Base-by-base conservation (phyloP, 2,888 invertebrate species). In the Chrysolina haemoptera region DNA sequence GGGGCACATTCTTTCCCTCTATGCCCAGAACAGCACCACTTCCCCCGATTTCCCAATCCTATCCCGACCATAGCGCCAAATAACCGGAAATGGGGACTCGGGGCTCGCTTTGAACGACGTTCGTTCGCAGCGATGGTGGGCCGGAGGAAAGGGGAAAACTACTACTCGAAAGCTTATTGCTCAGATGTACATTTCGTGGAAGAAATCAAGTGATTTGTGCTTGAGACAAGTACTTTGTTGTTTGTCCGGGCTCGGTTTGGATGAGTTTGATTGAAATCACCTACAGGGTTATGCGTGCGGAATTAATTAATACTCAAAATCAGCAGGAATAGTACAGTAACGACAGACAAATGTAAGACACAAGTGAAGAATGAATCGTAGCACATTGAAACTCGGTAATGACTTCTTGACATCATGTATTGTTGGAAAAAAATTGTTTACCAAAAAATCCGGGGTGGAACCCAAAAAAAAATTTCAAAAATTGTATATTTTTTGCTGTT, bases 171-270 rank as follows among this genome's bases (percentile, higher is more conserved):
- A 53, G 18, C 67, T 53, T 70, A 50, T 64, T 63, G 70, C 70
- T 70, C 70, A 20, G 64, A 63, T 70, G 63, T 53, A 50, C 50
- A 53, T 70, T 70, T 63, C 53, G 64, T 53, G 70, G 41, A 70
- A 64, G 70, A 64, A 70, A 70, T 70, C 50, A 70, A 70, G 53
- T 53, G 70, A 70, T 63, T 41, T 48, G 22, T 63, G 70, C 63
- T 70, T 41, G 50, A 67, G 67, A 67, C 67, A 67, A 67, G 67
- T 67, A 67, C 67, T 67, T 67, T 40, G 67, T 67, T 67, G 67
- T 66, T 66, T 27, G 67, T 40, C 53, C 53, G 10, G 53, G 67
- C 35, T 53, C 18, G 53, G 40, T 53, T 35, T 40, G 16, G 43
- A 35, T 40, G 53, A 35, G 55, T 35, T 40, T 67, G 67, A 67